Base-by-base conservation (phyloP, 2,113 vertebrate species). In the Melanerpes formicivorus region DNA sequence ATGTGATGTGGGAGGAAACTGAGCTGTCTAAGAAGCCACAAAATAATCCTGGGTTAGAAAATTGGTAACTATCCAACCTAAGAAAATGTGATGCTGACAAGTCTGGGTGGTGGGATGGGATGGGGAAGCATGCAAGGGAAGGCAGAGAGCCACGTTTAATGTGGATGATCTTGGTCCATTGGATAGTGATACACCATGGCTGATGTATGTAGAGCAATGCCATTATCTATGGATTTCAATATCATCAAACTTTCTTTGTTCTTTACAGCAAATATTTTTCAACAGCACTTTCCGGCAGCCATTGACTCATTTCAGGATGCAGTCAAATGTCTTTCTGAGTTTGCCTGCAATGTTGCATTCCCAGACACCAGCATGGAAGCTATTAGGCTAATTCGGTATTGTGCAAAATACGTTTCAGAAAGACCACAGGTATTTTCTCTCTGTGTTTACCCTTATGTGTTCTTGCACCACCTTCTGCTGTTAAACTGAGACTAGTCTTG, bases 261-360 rank as follows among this genome's bases (percentile, higher is more conserved):
- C 87, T 87, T 86, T 67, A 62, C 80, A 99, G 99, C 98, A 88
- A 98, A 98, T 92, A 99, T 99, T 65, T 99, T 99, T 93, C 98
- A 98, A 97, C 96, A 98, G 93, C 98, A 99, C 93, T 99, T 99
- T 94, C 98, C 98, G 17, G 99, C 99, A 58, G 99, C 99, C 70
- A 99, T 99, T 21, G 99, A 99, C 90, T 99, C 99, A 7, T 99
- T 99, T 94, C 99, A 99, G 95, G 99, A 99, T 30, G 99, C 99
- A 5, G 99, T 99, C 12, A 99, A 99, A 97, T 99, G 99, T 92
- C 97, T 99, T 62, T 99, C 99, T 1, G 99, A 99, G 97, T 99
- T 99, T 81, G 99, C 99, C 90, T 99, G 99, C 77, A 99, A 99
- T 2, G 98, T 99, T 6, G 98, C 99, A 2, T 99, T 99, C 91